Percentiles rank a stretch among this genome's conserved stretches.
Conservation (phyloP, 2,888 invertebrate genomes). For the Chelonus formosanus region DNA sequence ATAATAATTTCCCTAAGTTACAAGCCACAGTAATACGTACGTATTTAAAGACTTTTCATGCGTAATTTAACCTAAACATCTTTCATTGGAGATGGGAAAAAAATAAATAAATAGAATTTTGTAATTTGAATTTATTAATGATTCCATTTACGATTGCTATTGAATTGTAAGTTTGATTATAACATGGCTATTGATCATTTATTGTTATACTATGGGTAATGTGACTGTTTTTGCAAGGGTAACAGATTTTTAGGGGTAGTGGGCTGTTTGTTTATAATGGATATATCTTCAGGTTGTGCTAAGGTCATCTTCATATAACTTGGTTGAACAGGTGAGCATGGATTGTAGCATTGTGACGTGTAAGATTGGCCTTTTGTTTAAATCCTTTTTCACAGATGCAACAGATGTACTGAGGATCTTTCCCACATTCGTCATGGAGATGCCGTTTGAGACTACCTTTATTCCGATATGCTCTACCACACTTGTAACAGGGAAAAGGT, state of each 20-base stretch:
- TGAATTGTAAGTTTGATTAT: constrained; percentile 20
- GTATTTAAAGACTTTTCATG: no score
- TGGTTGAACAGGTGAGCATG: constrained; percentile 48
- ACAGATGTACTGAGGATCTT: constrained; percentile 76
- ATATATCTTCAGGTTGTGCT: no score
- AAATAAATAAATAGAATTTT: no score
- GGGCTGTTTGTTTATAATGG: no score
- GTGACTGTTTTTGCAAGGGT: neutral
- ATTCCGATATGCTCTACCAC: constrained; percentile 61
- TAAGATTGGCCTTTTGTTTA: constrained; percentile 69
- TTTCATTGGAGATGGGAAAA: no score
- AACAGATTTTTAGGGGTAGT: neutral
- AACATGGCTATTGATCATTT: constrained; percentile 16
- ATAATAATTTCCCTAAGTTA: neutral
- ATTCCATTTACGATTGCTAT: constrained; percentile 19
- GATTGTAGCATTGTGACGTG: constrained; percentile 57
- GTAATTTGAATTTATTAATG: neutral
- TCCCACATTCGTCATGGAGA: constrained; percentile 79
- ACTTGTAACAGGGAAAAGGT: constrained; percentile 54
- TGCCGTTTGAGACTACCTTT: constrained; percentile 82
- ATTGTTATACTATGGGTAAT: constrained; percentile 22
- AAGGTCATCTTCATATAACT: constrained; percentile 26
- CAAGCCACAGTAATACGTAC: no score
- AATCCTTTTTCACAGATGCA: constrained; percentile 75
- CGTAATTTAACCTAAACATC: no score